A percentile compares a stretch with the other conserved stretches of the same genome.
Conservation (phyloP, 37 sponge, comb jelly and placozoan species). For the Cladorhizidae sp. region DNA sequence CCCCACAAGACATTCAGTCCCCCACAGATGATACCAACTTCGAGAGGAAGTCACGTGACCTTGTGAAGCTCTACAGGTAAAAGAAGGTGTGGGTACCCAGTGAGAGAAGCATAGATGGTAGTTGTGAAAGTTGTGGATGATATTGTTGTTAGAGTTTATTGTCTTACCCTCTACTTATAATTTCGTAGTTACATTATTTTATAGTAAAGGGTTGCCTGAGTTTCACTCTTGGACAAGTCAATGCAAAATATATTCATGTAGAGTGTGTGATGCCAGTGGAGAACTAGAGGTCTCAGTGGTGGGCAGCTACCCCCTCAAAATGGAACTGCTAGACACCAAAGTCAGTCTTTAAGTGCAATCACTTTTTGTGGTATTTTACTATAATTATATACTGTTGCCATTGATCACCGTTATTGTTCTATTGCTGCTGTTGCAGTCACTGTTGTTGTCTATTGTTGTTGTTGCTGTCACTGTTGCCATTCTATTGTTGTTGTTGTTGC, state of each 20-base stretch:
- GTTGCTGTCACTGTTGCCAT: no score
- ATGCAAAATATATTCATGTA: neutral
- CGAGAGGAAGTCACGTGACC: conserved; percentile 67
- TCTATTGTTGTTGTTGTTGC: no score
- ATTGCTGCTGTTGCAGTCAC: neutral
- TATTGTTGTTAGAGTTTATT: no score
- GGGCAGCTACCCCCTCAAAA: conserved; percentile 79
- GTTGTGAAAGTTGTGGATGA: no score
- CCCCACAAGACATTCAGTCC: conserved; percentile 51
- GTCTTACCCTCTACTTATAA: no score
- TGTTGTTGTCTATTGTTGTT: neutral
- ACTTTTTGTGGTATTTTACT: no score
- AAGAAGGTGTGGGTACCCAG: conserved; percentile 35
- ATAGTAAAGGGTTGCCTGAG: no score
- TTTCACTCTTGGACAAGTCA: no score
- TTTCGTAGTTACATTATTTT: no score
- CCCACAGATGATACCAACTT: conserved; percentile 74
- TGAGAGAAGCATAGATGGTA: no score
- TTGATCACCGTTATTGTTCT: neutral
- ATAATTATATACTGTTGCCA: neutral
- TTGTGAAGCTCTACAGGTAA: conserved; percentile 69
- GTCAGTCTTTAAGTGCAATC: no score
- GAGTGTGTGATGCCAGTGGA: conserved; percentile 89
- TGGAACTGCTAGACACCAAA: conserved; percentile 73
- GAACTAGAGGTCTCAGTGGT: conserved; percentile 77